phyloP scores from a whole-genome alignment of 1,140 invertebrate genomes.

The Arctopsyche grandis region DNA sequence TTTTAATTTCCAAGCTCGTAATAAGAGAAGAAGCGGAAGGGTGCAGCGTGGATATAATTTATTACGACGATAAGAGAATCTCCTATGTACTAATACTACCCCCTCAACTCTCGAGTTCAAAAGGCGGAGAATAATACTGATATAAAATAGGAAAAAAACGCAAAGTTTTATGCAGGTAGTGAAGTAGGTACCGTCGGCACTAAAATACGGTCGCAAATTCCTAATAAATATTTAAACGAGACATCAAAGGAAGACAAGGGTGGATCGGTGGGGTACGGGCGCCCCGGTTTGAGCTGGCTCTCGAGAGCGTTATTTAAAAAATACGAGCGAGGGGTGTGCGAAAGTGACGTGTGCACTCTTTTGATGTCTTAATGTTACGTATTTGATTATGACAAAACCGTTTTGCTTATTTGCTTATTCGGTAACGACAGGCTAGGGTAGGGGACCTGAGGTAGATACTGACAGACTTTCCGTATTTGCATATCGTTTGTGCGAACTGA shows the following conservation, averaged over 20 bases:
- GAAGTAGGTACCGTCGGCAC: background rate
- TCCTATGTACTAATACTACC: background rate
- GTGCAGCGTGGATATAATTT: background rate
- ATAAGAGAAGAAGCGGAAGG: background rate
- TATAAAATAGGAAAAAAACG: background rate
- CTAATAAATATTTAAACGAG: conserved; percentile 55
- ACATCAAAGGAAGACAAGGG: conserved; percentile 49
- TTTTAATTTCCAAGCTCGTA: background rate
- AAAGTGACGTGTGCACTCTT: conserved; percentile 40
- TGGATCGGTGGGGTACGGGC: conserved; percentile 39
- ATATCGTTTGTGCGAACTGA: background rate
- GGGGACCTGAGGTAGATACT: background rate
- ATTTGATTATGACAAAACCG: conserved; percentile 55
- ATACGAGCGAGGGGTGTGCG: background rate
- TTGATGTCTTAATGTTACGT: conserved; percentile 54
- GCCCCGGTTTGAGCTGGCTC: conserved; percentile 4
- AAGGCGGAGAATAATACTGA: background rate
- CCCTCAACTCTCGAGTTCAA: background rate
- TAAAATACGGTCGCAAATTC: conserved; percentile 48
- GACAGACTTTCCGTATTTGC: background rate
- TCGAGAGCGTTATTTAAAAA: conserved; percentile 47
- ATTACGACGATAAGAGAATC: background rate
- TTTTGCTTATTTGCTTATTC: conserved; percentile 52
- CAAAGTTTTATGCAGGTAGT: conserved; percentile 52
- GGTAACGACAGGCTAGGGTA: conserved; percentile 27